These are phyloP conservation scores for Galemys pyrenaicus DNA, from an alignment of 2,113 vertebrate genomes.

Conservation along the genomic window DNA sequence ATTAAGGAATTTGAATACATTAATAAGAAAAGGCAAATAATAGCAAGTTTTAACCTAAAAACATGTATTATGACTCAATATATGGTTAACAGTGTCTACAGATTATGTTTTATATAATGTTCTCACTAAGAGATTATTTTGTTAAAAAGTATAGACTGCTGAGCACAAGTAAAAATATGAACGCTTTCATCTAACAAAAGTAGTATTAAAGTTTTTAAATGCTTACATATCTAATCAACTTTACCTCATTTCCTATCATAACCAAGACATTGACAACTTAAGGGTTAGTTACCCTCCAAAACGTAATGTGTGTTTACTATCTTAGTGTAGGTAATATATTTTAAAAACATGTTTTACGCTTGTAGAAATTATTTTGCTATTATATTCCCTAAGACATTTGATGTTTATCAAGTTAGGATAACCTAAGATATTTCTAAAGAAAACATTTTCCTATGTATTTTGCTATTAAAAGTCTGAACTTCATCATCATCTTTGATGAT, in stretches of 20 bases:
- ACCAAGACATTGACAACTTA: neutral
- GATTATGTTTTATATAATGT: neutral
- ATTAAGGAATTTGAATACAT: neutral
- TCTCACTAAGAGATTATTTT: neutral
- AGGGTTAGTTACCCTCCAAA: neutral
- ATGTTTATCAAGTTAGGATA: slow-evolving; percentile 20
- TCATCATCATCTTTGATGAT: slow-evolving; percentile 28
- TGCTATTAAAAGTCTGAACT: slow-evolving; percentile 31
- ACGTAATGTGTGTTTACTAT: neutral
- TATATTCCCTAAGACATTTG: slow-evolving; percentile 3
- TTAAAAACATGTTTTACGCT: neutral
- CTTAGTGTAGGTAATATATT: neutral
- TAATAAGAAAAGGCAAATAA: neutral
- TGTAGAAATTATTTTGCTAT: slow-evolving; percentile 6
- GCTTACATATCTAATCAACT: neutral
- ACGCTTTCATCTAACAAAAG: neutral
- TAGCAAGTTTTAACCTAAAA: neutral
- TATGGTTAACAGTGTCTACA: neutral
- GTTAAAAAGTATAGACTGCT: neutral
- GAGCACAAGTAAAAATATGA: neutral
- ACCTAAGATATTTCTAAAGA: neutral
- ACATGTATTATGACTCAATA: neutral
- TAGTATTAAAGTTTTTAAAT: slow-evolving; percentile 13
- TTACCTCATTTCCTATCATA: neutral
- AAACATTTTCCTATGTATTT: slow-evolving; percentile 35